Evolutionary conservation across 2,797 vertebrate genomes (phyloP).

Genomic region (Selene dorsalis): DNA sequence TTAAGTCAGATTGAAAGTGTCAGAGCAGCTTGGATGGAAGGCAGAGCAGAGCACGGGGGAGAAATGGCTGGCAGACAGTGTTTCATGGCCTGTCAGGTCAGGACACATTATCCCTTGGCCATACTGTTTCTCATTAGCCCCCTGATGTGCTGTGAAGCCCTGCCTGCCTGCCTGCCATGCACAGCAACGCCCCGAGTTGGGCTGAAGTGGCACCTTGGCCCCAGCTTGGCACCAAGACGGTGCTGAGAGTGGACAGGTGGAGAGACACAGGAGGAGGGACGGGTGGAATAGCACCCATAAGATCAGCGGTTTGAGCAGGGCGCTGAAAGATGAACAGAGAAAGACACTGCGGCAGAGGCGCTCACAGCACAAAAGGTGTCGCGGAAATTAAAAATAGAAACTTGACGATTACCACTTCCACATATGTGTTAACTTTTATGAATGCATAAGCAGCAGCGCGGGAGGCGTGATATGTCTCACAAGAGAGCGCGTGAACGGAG

Average conservation of each 20-base stretch:
- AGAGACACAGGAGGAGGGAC: conserved; percentile 14
- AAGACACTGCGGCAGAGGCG: neutral
- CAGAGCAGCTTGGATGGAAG: conserved; percentile 68
- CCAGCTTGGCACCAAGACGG: conserved; percentile 43
- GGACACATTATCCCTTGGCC: conserved; percentile 67
- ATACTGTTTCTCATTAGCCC: conserved; percentile 81
- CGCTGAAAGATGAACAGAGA: neutral
- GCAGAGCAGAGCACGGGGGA: conserved; percentile 49
- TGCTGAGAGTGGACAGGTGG: conserved; percentile 47
- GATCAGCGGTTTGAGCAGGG: conserved; percentile 10
- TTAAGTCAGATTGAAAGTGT: conserved; percentile 73
- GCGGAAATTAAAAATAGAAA: conserved; percentile 13
- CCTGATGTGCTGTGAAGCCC: conserved; percentile 71
- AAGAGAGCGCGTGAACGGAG: conserved; percentile 25
- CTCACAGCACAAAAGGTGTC: conserved; percentile 3
- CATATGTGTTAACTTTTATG: conserved; percentile 36
- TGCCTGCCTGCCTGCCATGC: conserved; percentile 40
- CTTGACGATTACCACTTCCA: conserved; percentile 18
- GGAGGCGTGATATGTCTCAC: conserved; percentile 41
- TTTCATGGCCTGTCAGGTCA: conserved; percentile 75
- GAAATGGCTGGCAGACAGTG: conserved; percentile 54
- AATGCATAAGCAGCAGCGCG: conserved; percentile 43
- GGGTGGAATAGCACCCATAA: neutral
- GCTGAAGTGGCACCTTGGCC: conserved; percentile 41
- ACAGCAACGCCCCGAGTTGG: conserved; percentile 25